These are phyloP conservation scores for Harpalus rufipes DNA, from an alignment of 2,888 invertebrate genomes.

Conservation along the genomic window DNA sequence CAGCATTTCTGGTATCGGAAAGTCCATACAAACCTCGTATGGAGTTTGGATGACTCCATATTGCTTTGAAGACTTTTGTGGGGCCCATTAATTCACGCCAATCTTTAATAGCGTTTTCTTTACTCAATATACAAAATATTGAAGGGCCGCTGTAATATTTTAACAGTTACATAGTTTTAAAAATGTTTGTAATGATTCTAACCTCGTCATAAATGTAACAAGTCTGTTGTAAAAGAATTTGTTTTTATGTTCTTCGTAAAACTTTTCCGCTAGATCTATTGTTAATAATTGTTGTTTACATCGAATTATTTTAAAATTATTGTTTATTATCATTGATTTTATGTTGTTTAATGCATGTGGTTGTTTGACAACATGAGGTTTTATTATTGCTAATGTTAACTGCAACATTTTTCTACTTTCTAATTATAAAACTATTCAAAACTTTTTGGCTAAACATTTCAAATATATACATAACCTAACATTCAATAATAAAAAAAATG, in stretches of 20 bases:
- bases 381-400: slow-evolving; percentile 91
- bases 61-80: slow-evolving; percentile 91
- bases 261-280: slow-evolving; percentile 82
- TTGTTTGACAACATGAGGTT: slow-evolving; percentile 90
- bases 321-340: slow-evolving; percentile 82
- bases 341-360: slow-evolving; percentile 86
- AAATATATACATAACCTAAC: too few species aligned
- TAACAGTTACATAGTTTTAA: not conserved
- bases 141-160: slow-evolving; percentile 86
- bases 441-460: too few species aligned
- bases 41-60: slow-evolving; percentile 87
- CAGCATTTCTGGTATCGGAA: slow-evolving; percentile 96
- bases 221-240: slow-evolving; percentile 92
- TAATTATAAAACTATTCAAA: too few species aligned
- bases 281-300: slow-evolving; percentile 83
- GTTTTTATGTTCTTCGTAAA: slow-evolving; percentile 90
- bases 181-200: slow-evolving; percentile 67
- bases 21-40: slow-evolving; percentile 92
- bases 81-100: slow-evolving; percentile 95
- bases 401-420: slow-evolving; percentile 77
- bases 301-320: slow-evolving; percentile 86
- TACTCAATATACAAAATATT: slow-evolving; percentile 88
- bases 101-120: slow-evolving; percentile 85
- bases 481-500: too few species aligned
- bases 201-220: slow-evolving; percentile 90